Evolutionary conservation across 2,797 vertebrate species (phyloP).

Genomic region (Myotis planiceps): DNA sequence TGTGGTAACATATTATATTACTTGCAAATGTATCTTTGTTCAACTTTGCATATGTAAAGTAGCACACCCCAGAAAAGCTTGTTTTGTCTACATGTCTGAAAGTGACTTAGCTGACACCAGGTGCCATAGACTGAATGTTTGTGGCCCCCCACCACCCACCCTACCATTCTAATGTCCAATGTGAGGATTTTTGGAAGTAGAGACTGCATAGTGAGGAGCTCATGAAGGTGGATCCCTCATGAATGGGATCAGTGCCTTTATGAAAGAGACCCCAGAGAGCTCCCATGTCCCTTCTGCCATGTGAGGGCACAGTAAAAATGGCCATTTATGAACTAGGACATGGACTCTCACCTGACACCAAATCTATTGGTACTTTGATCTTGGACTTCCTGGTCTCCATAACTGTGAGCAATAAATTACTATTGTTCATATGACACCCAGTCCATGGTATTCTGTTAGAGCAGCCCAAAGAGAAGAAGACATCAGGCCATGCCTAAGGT

Average conservation of each 20-base stretch:
- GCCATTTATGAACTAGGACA: background rate
- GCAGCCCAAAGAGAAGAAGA: background rate
- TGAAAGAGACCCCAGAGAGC: background rate
- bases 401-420: background rate
- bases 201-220: background rate
- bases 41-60: background rate
- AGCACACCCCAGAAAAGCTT: background rate
- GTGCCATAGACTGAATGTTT: background rate
- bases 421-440: background rate
- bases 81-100: background rate
- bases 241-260: background rate
- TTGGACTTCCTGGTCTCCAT: background rate
- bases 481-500: background rate
- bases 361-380: background rate
- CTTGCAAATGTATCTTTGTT: background rate
- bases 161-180: background rate
- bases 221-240: background rate
- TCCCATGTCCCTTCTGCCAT: background rate
- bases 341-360: background rate
- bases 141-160: rapidly evolving
- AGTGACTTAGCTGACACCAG: background rate
- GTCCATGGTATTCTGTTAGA: background rate
- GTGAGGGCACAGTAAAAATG: background rate
- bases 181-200: background rate
- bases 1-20: background rate